These are phyloP conservation scores for Empidonax alnorum DNA, from an alignment of 2,113 vertebrate genomes.

Conservation along the genomic window DNA sequence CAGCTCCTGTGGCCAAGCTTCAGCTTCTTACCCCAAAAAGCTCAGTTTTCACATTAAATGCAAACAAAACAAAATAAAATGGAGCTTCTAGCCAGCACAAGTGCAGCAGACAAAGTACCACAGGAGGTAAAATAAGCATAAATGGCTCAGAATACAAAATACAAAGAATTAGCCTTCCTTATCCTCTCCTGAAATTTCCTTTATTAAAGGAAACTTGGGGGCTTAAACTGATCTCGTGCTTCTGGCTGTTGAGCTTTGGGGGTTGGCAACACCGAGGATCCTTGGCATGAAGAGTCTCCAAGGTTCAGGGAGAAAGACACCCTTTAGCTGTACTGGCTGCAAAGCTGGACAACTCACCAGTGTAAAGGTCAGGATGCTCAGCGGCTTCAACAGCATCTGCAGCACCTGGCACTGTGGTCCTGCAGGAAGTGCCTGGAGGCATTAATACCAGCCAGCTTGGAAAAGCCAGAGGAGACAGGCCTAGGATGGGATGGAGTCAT, in stretches of 20 bases:
- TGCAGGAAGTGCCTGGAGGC: background rate
- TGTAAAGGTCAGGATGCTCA: background rate
- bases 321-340: background rate
- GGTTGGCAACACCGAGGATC: background rate
- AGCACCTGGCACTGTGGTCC: background rate
- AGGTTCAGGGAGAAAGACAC: background rate
- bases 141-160: background rate
- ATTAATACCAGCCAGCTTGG: background rate
- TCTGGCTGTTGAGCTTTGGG: background rate
- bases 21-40: background rate
- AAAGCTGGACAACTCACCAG: background rate
- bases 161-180: background rate
- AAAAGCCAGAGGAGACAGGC: background rate
- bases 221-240: background rate
- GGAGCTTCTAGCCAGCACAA: background rate
- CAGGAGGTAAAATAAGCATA: background rate
- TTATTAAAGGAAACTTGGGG: background rate
- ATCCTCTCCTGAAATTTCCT: background rate
- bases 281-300: background rate
- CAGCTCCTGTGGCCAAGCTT: background rate
- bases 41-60: background rate
- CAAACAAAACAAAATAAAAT: background rate
- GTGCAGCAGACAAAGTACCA: background rate
- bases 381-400: background rate
- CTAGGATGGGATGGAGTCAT: accelerated